A percentile compares a stretch with the other conserved stretches of the same genome.
Evolutionary conservation across 2,888 invertebrate genomes (phyloP).

Genomic region (Ophioninae sp.): DNA sequence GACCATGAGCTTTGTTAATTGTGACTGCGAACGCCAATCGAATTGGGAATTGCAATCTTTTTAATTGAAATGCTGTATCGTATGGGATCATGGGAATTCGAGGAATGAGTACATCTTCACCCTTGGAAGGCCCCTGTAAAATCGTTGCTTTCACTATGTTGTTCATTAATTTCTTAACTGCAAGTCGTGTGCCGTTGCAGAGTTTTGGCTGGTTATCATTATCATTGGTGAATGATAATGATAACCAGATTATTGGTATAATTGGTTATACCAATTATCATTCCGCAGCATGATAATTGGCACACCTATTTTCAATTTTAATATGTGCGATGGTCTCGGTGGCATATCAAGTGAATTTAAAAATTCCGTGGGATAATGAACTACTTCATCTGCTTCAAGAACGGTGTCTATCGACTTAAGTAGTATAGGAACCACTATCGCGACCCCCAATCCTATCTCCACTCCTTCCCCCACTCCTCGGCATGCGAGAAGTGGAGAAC

Average conservation of each 20-base stretch:
- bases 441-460: no score
- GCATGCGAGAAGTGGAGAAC: no score
- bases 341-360: not conserved
- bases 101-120: not conserved
- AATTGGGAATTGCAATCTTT: conserved; percentile 4
- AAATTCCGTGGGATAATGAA: not conserved
- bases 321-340: not conserved
- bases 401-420: no score
- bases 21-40: conserved; percentile 14
- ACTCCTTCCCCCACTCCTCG: no score
- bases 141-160: conserved; percentile 2
- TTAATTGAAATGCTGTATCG: conserved; percentile 5
- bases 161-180: not conserved
- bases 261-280: no score
- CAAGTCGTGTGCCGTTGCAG: not conserved
- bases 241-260: no score
- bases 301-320: not conserved
- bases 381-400: no score
- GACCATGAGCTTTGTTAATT: not conserved
- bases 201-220: not conserved
- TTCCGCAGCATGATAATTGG: not conserved
- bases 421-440: no score
- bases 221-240: no score
- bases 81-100: not conserved
- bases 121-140: not conserved